A percentile compares a stretch with the other conserved stretches of the same genome.
Evolutionary conservation across 2,797 vertebrate species (phyloP).

Genomic region (Bryconaethiops microstoma): DNA sequence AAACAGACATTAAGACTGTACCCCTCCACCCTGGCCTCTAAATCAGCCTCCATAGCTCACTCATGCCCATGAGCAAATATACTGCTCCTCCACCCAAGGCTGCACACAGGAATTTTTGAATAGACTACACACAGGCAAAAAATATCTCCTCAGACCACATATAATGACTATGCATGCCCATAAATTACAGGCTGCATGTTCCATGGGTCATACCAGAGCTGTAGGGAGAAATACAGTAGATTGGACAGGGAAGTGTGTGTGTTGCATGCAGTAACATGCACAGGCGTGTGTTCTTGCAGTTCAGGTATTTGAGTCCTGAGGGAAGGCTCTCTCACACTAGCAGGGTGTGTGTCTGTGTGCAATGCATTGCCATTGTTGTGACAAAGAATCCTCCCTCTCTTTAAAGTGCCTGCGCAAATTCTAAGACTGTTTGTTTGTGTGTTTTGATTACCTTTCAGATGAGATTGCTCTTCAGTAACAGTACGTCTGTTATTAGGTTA

Average conservation of each 20-base stretch:
- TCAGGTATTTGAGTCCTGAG: conserved; percentile 81
- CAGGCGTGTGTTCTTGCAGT: conserved; percentile 71
- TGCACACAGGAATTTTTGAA: conserved; percentile 53
- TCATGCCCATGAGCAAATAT: conserved; percentile 47
- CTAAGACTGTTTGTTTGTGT: conserved; percentile 39
- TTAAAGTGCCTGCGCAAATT: conserved; percentile 45
- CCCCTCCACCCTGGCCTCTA: conserved; percentile 44
- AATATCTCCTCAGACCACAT: conserved; percentile 55
- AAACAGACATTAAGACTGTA: conserved; percentile 50
- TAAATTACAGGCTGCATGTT: conserved; percentile 56
- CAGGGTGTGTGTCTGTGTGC: conserved; percentile 38
- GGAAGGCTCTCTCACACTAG: conserved; percentile 68
- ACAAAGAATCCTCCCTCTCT: conserved; percentile 47
- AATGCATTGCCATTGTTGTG: conserved; percentile 41
- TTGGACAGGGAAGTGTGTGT: conserved; percentile 37
- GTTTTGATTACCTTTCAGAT: conserved; percentile 14
- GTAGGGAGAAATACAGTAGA: conserved; percentile 49
- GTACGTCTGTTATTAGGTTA: conserved; percentile 17
- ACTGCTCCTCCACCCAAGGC: conserved; percentile 55
- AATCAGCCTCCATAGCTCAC: conserved; percentile 52
- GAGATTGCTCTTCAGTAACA: neutral
- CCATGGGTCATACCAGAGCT: conserved; percentile 47
- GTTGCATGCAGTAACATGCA: conserved; percentile 65
- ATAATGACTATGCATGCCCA: conserved; percentile 56
- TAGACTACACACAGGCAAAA: conserved; percentile 54